phyloP scores from a whole-genome alignment of 2,888 invertebrate genomes.

The Pseudococcus jackbeardsleyi region DNA sequence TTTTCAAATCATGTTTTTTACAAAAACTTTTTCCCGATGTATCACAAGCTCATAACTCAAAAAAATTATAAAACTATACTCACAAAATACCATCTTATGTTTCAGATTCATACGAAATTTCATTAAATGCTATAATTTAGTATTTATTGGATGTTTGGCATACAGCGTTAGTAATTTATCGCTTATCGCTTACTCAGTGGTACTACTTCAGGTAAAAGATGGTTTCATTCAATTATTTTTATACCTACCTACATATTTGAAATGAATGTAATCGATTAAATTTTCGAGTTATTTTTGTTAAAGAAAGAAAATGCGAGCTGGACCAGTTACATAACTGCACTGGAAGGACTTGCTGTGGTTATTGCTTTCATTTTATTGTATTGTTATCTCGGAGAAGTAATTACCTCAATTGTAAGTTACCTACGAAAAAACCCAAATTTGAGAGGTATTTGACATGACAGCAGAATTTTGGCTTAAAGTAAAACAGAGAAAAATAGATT shows the following conservation, averaged over 20 bases:
- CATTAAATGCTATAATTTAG: constrained; percentile 58
- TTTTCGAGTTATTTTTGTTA: neutral
- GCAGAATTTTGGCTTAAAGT: too few species aligned
- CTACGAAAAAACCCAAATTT: too few species aligned
- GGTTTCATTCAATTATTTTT: too few species aligned
- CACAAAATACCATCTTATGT: neutral
- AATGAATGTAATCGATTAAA: neutral
- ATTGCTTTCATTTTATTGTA: constrained; percentile 58
- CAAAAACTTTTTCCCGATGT: too few species aligned
- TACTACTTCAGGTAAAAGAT: constrained; percentile 55
- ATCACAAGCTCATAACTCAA: too few species aligned
- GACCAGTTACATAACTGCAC: constrained; percentile 53
- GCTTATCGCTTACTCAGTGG: constrained; percentile 52
- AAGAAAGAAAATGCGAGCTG: constrained; percentile 55
- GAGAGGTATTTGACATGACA: too few species aligned
- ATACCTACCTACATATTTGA: neutral
- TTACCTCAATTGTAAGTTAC: constrained; percentile 60
- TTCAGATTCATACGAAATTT: constrained; percentile 60
- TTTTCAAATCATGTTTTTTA: neutral
- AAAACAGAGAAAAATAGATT: too few species aligned
- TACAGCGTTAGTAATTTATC: constrained; percentile 63
- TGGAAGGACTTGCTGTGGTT: constrained; percentile 54
- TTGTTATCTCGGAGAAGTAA: constrained; percentile 61
- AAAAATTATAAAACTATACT: too few species aligned
- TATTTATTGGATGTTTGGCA: constrained; percentile 62